Evolutionary conservation across 2,888 invertebrate species (phyloP), one percentile per base, ranked within the genome.

Genomic region (Thymelicus lineola): DNA sequence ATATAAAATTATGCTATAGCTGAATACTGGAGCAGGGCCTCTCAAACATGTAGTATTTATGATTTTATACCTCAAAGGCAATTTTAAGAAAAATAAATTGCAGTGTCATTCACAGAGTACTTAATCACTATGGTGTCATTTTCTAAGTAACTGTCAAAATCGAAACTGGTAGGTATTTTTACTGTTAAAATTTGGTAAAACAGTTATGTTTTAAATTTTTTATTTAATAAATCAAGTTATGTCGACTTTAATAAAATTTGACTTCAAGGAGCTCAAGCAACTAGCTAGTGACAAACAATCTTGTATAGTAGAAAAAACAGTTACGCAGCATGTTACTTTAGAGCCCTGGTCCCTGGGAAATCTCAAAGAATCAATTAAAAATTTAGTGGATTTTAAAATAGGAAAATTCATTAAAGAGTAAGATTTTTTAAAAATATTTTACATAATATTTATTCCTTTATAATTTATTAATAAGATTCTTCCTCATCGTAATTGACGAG

Each of bases 301-400:
- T 0, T 95, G 95, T 81, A 94, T 96, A 45, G 79, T 90, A 74
- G 92, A 94, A 74, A 94, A 94, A 79, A 93, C 86, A 79, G 88
- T 93, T 9, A 94, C 88, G 28, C 94, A 95, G 81, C 95, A 95
- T 77, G 77, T 96, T 65, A 94, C 94, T 0, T 80, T 96, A 62
- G 95, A 95, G 82, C 96, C 96, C 7, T 95, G 94, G 91, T 95
- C 96, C 80, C 87, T 96, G 58, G 94, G 94, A 46, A 94, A 96
- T 77, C 77, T 95, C 35, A 94, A 93, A 67, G 90, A 93, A 72
- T 95, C 96, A 9, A 85, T 96, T 7, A 94, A 94, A 80, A 95
- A 95, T 76, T 87, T 95, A 75, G 82, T 96, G 60, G 93, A 94
- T 78, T 92, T 92, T 74, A 94, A 93, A 84, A 91, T 96, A 71